Evolutionary conservation across 1,140 invertebrate genomes (phyloP).

Genomic region (Vanessa tameamea): DNA sequence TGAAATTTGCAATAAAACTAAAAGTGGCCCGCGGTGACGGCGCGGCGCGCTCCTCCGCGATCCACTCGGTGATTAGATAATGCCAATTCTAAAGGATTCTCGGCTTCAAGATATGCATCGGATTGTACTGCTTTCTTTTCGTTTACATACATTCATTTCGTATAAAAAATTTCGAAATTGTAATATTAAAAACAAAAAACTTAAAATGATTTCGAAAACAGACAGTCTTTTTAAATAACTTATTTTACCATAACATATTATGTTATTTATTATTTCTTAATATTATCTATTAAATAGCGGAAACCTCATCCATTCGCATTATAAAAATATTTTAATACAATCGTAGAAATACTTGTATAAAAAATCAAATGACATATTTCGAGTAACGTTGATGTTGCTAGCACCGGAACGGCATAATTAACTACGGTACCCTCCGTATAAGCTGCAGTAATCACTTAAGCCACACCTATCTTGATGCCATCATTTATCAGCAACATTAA

Average conservation of each 20-base stretch:
- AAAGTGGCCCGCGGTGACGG: slow-evolving; percentile 30
- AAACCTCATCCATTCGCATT: too few species aligned
- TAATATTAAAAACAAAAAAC: too few species aligned
- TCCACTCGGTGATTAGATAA: slow-evolving; percentile 47
- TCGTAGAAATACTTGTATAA: not conserved
- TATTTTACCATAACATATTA: too few species aligned
- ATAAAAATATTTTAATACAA: not conserved
- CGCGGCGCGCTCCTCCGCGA: slow-evolving; percentile 32
- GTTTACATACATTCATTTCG: not conserved
- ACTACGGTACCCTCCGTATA: slow-evolving; percentile 43
- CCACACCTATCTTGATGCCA: slow-evolving; percentile 56
- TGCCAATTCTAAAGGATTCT: slow-evolving; percentile 44
- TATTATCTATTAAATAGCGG: too few species aligned
- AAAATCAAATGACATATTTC: slow-evolving; percentile 12
- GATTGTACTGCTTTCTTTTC: slow-evolving; percentile 14
- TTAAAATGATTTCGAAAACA: too few species aligned
- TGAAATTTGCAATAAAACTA: slow-evolving; percentile 12
- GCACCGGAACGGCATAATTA: slow-evolving; percentile 43
- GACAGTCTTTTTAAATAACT: too few species aligned
- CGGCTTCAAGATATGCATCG: slow-evolving; percentile 26
- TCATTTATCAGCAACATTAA: slow-evolving; percentile 68
- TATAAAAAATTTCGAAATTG: not conserved
- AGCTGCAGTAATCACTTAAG: slow-evolving; percentile 77
- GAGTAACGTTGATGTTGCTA: slow-evolving; percentile 41
- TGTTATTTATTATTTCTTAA: too few species aligned